Evolutionary conservation across 2,113 vertebrate species (phyloP), one percentile per base, ranked within the genome.

Genomic region (Ameiurus melas): DNA sequence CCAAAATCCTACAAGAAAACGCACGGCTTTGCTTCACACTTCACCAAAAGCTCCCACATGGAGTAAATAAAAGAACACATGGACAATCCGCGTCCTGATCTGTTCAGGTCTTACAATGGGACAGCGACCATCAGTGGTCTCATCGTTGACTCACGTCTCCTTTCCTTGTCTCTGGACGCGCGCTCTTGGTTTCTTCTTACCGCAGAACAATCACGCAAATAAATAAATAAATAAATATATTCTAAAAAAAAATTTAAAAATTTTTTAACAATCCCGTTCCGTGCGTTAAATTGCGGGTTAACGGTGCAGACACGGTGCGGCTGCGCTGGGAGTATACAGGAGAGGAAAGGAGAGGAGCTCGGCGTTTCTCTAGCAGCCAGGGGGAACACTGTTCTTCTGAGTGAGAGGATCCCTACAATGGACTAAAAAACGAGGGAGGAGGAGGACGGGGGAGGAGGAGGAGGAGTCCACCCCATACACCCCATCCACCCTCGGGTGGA

Each of bases 401-500:
- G 90, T 79, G 92, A 90, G 86, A 91, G 94, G 92, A 91, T 85
- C 93, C 94, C 94, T 95, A 96, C 95, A 96, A 96, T 95, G 93
- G 94, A 93, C 90, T 93, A 90, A 91, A 78, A 93, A 91, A 86
- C 90, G 77, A 91, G 87, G 87, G 90, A 91, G 89, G 91, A 78
- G 92, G 85, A 84, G 91, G 89, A 91, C 89, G 90, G 82, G 87
- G 87, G 89, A 91, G 89, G 79, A 60, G 91, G 55, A 90, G 89
- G 87, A 89, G 92, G 85, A 84, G 91, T 43, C 43, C 43, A 47
- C 39, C 39, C 39, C 39, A 43, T 75, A 71, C 64, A 51, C 81
- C 58, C 25, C 51, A 53, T 57, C 39, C 85, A 84, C n/a, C 70
- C 62, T 16, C 13, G n/a, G 14, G 27, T 68, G 43, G 43, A 71